Evolutionary conservation across 2,888 invertebrate species (phyloP).

Genomic region (Mythimna loreyi): DNA sequence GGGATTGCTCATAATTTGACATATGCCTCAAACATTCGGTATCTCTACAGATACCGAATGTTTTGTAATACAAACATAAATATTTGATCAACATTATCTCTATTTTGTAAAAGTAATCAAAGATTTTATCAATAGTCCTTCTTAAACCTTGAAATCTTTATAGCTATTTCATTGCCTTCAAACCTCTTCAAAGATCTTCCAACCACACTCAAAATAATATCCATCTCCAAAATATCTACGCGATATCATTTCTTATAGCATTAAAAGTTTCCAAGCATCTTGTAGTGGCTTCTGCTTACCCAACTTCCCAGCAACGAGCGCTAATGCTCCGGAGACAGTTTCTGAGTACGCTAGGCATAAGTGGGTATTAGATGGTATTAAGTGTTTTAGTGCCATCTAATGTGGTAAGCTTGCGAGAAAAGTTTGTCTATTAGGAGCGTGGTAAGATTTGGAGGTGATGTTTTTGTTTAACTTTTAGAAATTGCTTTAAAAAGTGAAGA

Average conservation of each 20-base stretch:
- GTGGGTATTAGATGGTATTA: slow-evolving; percentile 66
- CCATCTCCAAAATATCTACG: slow-evolving; percentile 21
- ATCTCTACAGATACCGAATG: too few species aligned
- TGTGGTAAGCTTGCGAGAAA: slow-evolving; percentile 51
- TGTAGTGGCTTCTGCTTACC: slow-evolving; percentile 65
- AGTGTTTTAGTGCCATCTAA: slow-evolving; percentile 63
- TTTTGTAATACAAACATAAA: too few species aligned
- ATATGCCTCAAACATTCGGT: too few species aligned
- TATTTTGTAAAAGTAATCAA: background rate
- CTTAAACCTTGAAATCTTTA: background rate
- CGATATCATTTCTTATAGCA: slow-evolving; percentile 54
- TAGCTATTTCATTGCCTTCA: background rate
- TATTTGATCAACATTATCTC: too few species aligned
- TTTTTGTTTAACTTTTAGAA: background rate
- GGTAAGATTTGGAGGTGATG: background rate
- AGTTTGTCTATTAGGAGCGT: slow-evolving; percentile 35
- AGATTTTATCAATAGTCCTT: background rate
- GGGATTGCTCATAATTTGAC: too few species aligned
- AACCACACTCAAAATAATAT: slow-evolving; percentile 23
- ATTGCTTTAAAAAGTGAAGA: too few species aligned
- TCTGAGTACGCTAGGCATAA: slow-evolving; percentile 66
- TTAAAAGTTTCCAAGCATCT: slow-evolving; percentile 62
- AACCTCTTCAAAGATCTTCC: background rate
- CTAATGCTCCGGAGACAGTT: slow-evolving; percentile 69
- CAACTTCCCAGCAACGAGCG: slow-evolving; percentile 62